Base-by-base conservation (phyloP, 2,888 invertebrate species). In the Desoria tigrina region DNA sequence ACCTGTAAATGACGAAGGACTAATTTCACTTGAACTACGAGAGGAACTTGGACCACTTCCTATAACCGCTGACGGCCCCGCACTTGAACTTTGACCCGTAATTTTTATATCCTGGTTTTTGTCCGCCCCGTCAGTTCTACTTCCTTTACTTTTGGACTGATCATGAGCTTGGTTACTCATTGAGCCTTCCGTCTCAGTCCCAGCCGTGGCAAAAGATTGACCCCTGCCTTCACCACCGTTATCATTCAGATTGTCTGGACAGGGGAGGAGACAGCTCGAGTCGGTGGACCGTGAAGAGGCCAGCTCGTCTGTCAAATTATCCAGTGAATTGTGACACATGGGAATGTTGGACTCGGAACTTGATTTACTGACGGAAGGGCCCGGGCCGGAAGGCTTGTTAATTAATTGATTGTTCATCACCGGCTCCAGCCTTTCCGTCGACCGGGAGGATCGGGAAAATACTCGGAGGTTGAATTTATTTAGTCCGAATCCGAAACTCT, bases 271-370 rank as follows among this genome's bases (percentile, higher is more conserved):
- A 51, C 71, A 73, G 59, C 71, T 72, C 3, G 73, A 73, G 61
- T 75, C 75, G 9, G 73, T 75, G 39, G 73, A 73, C 50, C 73
- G 66, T n/a, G 73, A 73, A 27, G 71, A 69, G 39, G 71, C 71
- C 55, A 75, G 62, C 58, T 75, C 74, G 51, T 75, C 72, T 26
- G 73, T 65, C 60, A 75, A 66, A 58, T 75, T 72, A 59, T 73
- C 75, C 28, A 75, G 64, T 23, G 73, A 74, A 65, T 75, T 75
- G 68, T 75, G 75, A 69, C 75, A 75, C 72, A 75, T 73, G 45
- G 74, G 69, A 66, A 75, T 75, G 64, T 75, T 75, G 14, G 74
- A 74, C 61, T 75, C 75, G 23, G 75, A 75, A 37, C 75, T 75
- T 26, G 75, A 75, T 66, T 75, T 75, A 63, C 72, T 73, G 42